These are phyloP conservation scores for Ypsolopha scabrella DNA, from an alignment of 2,888 invertebrate genomes.

Conservation along the genomic window DNA sequence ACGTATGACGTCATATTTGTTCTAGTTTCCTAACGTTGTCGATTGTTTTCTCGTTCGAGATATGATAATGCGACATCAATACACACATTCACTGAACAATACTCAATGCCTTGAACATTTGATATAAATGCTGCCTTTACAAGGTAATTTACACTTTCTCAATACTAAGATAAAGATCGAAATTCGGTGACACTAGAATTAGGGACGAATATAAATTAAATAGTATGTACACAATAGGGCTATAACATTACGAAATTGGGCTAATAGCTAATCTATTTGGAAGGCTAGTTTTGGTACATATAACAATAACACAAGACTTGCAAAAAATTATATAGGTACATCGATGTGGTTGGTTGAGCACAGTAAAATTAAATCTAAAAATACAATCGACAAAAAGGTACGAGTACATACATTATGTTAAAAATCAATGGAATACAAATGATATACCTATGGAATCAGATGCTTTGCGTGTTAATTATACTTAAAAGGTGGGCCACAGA, in stretches of 20 bases:
- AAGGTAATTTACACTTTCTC: background rate
- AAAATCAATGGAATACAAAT: too few species aligned
- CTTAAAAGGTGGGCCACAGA: slow-evolving; percentile 23
- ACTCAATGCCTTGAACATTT: background rate
- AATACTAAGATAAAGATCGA: background rate
- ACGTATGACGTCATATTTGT: background rate
- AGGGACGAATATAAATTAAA: background rate
- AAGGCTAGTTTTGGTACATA: background rate
- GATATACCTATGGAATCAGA: too few species aligned
- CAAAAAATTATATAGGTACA: background rate
- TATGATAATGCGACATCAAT: background rate
- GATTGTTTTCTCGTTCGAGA: background rate
- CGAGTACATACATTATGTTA: too few species aligned
- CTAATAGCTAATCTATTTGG: background rate
- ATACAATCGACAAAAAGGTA: too few species aligned
- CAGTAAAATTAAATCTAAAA: background rate
- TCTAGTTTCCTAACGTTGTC: background rate
- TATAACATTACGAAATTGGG: background rate
- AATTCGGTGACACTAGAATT: background rate
- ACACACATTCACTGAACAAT: background rate
- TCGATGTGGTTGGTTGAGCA: background rate
- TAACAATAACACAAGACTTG: background rate
- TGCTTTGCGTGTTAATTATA: slow-evolving; percentile 7
- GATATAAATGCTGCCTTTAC: background rate
- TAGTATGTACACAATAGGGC: background rate